These are phyloP conservation scores for Drosophila subpulchrella DNA, from an alignment of 1,140 invertebrate genomes.

Conservation along the genomic window DNA sequence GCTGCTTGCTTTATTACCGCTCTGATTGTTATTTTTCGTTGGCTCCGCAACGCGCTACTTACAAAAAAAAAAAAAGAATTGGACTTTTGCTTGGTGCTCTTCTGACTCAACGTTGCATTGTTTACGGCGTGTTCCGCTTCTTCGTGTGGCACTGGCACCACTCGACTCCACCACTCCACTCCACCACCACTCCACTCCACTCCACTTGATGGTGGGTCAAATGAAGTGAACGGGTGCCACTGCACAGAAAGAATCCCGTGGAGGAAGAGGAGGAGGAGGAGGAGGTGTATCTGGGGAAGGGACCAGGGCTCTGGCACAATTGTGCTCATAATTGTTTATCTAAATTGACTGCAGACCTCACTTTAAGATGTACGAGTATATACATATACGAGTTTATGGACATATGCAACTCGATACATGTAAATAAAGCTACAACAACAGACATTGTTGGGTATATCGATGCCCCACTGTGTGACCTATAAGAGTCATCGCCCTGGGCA, in stretches of 20 bases:
- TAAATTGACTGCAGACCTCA: constrained; percentile 73
- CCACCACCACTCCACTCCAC: not conserved
- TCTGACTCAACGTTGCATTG: constrained; percentile 47
- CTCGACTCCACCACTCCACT: constrained; percentile 4
- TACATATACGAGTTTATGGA: not conserved
- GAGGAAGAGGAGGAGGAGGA: not conserved
- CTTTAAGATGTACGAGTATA: constrained; percentile 27
- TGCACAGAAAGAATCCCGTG: constrained; percentile 6
- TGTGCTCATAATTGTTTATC: constrained; percentile 76
- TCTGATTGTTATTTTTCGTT: constrained; percentile 70
- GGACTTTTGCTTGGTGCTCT: constrained; percentile 4
- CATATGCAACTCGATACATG: constrained; percentile 4
- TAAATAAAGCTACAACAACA: constrained; percentile 3
- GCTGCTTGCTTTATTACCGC: constrained; percentile 57
- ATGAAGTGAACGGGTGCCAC: constrained; percentile 64
- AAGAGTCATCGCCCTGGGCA: constrained; percentile 7
- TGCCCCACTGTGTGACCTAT: constrained; percentile 15
- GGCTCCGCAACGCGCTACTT: constrained; percentile 17
- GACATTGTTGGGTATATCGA: constrained; percentile 1
- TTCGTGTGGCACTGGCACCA: constrained; percentile 2
- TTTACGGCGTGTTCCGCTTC: constrained; percentile 25
- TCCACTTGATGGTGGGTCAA: constrained; percentile 61
- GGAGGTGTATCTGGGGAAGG: not conserved
- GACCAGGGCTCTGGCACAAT: constrained; percentile 40
- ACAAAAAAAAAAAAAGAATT: constrained; percentile 13